phyloP scores from a whole-genome alignment of 2,888 invertebrate species.

The Meta bourneti region DNA sequence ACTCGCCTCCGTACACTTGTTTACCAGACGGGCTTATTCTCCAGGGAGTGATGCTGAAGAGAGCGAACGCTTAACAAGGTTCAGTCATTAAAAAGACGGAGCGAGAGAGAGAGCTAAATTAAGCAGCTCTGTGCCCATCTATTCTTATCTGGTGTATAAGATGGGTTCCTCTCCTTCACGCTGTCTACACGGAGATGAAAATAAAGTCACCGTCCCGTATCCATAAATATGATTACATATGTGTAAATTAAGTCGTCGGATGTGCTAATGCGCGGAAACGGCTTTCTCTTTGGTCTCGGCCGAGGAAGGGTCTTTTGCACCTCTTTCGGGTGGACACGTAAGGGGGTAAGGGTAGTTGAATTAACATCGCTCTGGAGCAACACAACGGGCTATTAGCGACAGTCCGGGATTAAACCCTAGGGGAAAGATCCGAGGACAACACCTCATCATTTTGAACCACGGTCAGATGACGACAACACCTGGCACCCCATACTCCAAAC shows the following conservation, averaged over 20 bases:
- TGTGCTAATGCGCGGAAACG: constrained; percentile 63
- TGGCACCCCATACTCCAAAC: too few species aligned
- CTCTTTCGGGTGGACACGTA: neutral
- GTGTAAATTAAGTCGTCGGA: constrained; percentile 67
- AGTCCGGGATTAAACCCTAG: too few species aligned
- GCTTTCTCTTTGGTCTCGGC: neutral
- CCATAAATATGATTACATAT: constrained; percentile 76
- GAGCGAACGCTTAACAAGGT: constrained; percentile 62
- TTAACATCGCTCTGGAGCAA: too few species aligned
- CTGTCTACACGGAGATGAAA: constrained; percentile 56
- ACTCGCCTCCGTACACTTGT: constrained; percentile 21
- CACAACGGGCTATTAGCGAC: too few species aligned
- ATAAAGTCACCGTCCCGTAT: constrained; percentile 67
- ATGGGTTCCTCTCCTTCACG: constrained; percentile 51
- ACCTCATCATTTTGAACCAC: too few species aligned
- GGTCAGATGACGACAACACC: too few species aligned
- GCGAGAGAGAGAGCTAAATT: constrained; percentile 60
- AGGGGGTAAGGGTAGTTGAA: neutral
- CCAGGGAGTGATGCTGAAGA: constrained; percentile 33
- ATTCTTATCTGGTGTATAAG: constrained; percentile 66
- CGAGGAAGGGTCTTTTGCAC: neutral
- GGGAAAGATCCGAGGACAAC: too few species aligned
- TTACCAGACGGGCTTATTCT: constrained; percentile 46
- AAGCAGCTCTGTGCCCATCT: constrained; percentile 65
- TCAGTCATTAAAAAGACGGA: constrained; percentile 66